These are phyloP conservation scores for Idaea dimidiata DNA, from an alignment of 2,888 invertebrate species.

Conservation along the genomic window DNA sequence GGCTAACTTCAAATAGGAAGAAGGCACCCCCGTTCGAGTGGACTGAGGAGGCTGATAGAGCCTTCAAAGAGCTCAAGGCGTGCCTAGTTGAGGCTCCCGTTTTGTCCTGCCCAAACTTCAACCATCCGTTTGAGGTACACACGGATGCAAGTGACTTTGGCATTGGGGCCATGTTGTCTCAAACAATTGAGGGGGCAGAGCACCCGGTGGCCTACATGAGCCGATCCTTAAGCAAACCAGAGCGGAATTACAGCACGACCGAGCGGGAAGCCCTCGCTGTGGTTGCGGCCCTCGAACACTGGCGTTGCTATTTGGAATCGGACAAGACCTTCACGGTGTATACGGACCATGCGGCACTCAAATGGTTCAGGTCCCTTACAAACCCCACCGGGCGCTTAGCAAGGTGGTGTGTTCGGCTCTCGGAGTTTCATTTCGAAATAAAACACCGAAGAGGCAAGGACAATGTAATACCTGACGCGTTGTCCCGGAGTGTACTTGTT, in stretches of 20 bases:
- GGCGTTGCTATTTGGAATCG: constrained; percentile 34
- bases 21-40: constrained; percentile 24
- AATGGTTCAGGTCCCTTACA: constrained; percentile 27
- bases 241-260: constrained; percentile 32
- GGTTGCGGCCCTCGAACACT: constrained; percentile 32
- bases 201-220: too few species aligned
- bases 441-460: constrained; percentile 30
- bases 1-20: constrained; percentile 27
- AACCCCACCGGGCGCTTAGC: constrained; percentile 34
- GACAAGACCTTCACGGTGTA: constrained; percentile 25
- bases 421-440: constrained; percentile 27
- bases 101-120: constrained; percentile 28
- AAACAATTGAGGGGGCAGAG: constrained; percentile 26
- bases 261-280: constrained; percentile 36
- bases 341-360: constrained; percentile 31
- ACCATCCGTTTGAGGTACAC: constrained; percentile 26
- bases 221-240: constrained; percentile 13
- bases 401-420: constrained; percentile 33
- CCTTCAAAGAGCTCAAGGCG: constrained; percentile 19
- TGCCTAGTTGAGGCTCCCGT: constrained; percentile 15
- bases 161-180: constrained; percentile 21
- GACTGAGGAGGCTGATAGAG: constrained; percentile 22
- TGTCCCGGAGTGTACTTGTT: constrained; percentile 19
- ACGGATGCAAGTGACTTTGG: constrained; percentile 28
- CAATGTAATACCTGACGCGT: constrained; percentile 30